Evolutionary conservation across 2,797 vertebrate species (phyloP).

Genomic region (Fratercula arctica): DNA sequence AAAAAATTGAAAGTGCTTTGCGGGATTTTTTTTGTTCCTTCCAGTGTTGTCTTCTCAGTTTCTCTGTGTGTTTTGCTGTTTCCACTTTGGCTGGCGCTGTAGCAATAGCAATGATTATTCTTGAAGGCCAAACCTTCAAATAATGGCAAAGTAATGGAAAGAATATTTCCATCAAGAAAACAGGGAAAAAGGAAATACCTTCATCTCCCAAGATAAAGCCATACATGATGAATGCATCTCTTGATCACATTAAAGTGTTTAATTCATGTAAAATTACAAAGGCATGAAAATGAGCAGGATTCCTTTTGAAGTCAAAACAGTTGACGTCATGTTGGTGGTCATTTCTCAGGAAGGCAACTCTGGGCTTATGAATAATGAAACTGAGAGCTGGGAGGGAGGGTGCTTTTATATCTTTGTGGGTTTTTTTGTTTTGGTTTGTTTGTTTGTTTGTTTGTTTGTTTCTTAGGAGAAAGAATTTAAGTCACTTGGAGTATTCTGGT

Average conservation of each 20-base stretch:
- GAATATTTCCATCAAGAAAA: constrained; percentile 19
- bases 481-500: not conserved
- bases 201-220: constrained; percentile 31
- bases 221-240: constrained; percentile 41
- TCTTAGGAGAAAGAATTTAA: not conserved
- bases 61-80: not conserved
- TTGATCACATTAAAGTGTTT: constrained; percentile 40
- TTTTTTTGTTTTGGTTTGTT: not conserved
- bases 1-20: not conserved
- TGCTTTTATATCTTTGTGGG: not conserved
- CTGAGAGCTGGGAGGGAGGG: not conserved
- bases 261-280: constrained; percentile 61
- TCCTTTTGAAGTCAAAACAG: constrained; percentile 51
- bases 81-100: not conserved
- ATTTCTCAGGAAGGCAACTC: constrained; percentile 27
- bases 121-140: not conserved
- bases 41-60: not conserved
- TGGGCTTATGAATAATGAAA: constrained; percentile 40
- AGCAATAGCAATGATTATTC: not conserved
- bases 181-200: not conserved
- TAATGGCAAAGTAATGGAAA: not conserved
- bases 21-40: not conserved
- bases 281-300: constrained; percentile 40
- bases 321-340: constrained; percentile 11
- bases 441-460: not conserved